These are phyloP conservation scores for Caenorhabditis auriculariae DNA, from an alignment of 2,888 invertebrate genomes.

Conservation along the genomic window DNA sequence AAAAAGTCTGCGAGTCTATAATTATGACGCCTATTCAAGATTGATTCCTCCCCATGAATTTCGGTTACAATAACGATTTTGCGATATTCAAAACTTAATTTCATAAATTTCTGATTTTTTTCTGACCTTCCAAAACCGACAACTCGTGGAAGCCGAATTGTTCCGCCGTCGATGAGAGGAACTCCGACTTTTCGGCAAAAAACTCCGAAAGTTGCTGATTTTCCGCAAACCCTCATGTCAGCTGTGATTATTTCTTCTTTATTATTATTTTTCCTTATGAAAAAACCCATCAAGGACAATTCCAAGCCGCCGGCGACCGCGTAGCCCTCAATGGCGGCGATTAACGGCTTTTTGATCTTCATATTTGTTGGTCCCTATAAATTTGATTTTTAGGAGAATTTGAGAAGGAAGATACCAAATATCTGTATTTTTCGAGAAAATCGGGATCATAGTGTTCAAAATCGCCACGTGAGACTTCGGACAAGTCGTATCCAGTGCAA, in stretches of 20 bases:
- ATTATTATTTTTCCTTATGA: background rate
- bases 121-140: slow-evolving; percentile 66
- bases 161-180: slow-evolving; percentile 81
- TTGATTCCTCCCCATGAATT: no score
- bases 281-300: slow-evolving; percentile 79
- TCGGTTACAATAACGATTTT: no score
- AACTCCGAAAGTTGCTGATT: slow-evolving; percentile 82
- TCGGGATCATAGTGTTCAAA: slow-evolving; percentile 11
- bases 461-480: slow-evolving; percentile 70
- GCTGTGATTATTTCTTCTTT: slow-evolving; percentile 16
- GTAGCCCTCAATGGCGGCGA: slow-evolving; percentile 86
- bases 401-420: slow-evolving; percentile 23
- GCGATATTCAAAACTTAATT: no score
- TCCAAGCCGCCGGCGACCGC: slow-evolving; percentile 88
- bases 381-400: background rate
- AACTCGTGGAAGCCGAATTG: slow-evolving; percentile 78
- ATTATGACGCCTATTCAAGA: no score
- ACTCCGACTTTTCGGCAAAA: slow-evolving; percentile 84
- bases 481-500: slow-evolving; percentile 86
- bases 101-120: background rate
- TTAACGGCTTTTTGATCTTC: slow-evolving; percentile 79
- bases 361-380: slow-evolving; percentile 70
- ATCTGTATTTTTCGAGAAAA: slow-evolving; percentile 41
- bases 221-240: slow-evolving; percentile 84
- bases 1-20: no score